These are phyloP conservation scores for Zaprionus obscuricornis DNA, from an alignment of 2,888 invertebrate species.

Conservation along the genomic window DNA sequence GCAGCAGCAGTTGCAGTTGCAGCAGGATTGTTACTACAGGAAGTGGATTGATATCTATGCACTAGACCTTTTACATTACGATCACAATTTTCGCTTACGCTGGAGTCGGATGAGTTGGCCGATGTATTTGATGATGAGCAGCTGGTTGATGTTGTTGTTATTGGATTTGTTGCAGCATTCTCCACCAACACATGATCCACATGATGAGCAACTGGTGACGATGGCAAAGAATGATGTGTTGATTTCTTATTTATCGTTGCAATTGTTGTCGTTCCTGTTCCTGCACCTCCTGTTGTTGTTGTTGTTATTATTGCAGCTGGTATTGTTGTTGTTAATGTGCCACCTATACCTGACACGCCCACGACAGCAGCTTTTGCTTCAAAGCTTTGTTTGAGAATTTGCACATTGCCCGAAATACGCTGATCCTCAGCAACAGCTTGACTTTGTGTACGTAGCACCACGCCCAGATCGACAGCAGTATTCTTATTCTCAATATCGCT, in stretches of 20 bases:
- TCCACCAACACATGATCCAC: constrained; percentile 68
- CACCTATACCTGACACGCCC: constrained; percentile 28
- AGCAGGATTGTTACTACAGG: constrained; percentile 64
- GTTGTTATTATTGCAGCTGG: constrained; percentile 1
- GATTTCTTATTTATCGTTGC: constrained; percentile 77
- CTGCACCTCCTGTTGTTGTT: constrained; percentile 1
- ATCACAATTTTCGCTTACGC: constrained; percentile 85
- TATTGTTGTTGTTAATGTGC: constrained; percentile 8
- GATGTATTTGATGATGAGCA: constrained; percentile 55
- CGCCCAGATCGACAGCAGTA: constrained; percentile 52
- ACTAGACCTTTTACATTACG: constrained; percentile 89
- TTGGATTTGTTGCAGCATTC: constrained; percentile 55
- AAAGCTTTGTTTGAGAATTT: constrained; percentile 93
- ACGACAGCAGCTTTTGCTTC: constrained; percentile 87
- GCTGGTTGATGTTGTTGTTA: constrained; percentile 20
- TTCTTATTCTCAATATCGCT: constrained; percentile 80
- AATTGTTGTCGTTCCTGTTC: constrained; percentile 2
- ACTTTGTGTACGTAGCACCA: constrained; percentile 72
- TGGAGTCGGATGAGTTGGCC: constrained; percentile 68
- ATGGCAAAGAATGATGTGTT: constrained; percentile 85
- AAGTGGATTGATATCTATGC: constrained; percentile 88
- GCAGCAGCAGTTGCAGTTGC: constrained; percentile 44
- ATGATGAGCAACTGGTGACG: constrained; percentile 86
- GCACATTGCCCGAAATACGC: constrained; percentile 88
- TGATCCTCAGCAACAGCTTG: constrained; percentile 68